Base-by-base conservation (phyloP, 2,888 invertebrate species). In the Cantharis lateralis region DNA sequence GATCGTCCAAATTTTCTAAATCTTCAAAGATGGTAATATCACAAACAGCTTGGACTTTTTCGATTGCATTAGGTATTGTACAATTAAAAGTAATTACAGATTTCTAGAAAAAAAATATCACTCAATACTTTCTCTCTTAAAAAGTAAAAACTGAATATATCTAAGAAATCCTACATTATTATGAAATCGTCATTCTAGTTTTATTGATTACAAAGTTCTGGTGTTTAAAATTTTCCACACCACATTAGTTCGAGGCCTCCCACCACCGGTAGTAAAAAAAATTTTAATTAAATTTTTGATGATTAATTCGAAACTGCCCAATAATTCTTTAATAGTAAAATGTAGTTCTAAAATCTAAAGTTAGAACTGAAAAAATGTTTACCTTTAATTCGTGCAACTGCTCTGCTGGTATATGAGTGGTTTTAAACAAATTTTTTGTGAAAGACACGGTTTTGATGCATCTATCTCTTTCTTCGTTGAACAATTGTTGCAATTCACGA, bases 401-500 rank as follows among this genome's bases (percentile, higher is more conserved):
- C 26, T 80, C 76, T 10, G 76, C 71, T 15, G 78, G 78, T 62
- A 82, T 78, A 10, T 78, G 68, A n/a, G 83, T 80, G 16, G 80
- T 80, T 78, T 81, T 84, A 66, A 85, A 82, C 84, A 97, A 90
- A 77, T 93, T 93, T 87, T 95, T 95, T 64, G 95, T 94, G 89
- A 97, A 95, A 80, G 93, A 93, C 80, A 96, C 91, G 13, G 95
- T 93, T 86, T 95, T 95, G 72, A 95, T 91, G 75, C 94, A 92
- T 81, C 94, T 91, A 86, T 96, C 96, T 13, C 95, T 91, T 84
- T 94, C 94, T 82, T 93, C 91, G 32, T 94, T 93, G 87, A 96
- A 95, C 82, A 95, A 89, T 73, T 91, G 90, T 88, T 97, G 97
- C 84, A 95, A 92, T 83, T 93, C 93, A 61, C 97, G 93, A 80